These are phyloP conservation scores for Garrulus glandarius DNA, from an alignment of 2,797 vertebrate genomes.

Conservation along the genomic window DNA sequence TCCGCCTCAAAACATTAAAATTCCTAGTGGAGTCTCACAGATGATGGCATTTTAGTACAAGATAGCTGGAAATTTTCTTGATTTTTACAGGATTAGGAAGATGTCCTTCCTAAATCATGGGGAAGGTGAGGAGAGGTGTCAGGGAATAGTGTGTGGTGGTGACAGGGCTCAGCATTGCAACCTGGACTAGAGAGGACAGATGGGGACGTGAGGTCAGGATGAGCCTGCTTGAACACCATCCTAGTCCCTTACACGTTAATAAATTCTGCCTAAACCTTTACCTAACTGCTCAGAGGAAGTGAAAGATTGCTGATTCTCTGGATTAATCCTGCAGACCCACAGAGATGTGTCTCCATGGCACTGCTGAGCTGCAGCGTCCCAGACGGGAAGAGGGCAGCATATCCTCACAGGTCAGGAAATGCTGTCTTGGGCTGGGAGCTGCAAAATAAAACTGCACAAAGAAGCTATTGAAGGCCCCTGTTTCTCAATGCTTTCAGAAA, in stretches of 20 bases:
- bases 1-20: rapidly evolving
- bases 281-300: not conserved
- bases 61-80: not conserved
- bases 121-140: not conserved
- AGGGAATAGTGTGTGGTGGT: not conserved
- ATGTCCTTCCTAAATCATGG: not conserved
- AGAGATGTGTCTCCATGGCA: not conserved
- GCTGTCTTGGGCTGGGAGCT: conserved; percentile 37
- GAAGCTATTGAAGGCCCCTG: conserved; percentile 43
- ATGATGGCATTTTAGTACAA: not conserved
- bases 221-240: not conserved
- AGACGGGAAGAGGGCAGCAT: conserved; percentile 55
- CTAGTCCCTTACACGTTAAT: rapidly evolving
- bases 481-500: not conserved
- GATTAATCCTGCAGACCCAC: not conserved
- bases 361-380: not conserved
- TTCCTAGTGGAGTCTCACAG: not conserved
- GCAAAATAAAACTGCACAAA: conserved; percentile 42
- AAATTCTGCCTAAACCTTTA: not conserved
- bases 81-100: not conserved
- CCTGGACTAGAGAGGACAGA: not conserved
- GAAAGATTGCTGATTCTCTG: not conserved
- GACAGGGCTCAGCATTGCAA: not conserved
- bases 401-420: conserved; percentile 47
- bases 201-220: rapidly evolving